phyloP scores from a whole-genome alignment of 2,797 vertebrate genomes.

The Enteromius afrohamiltoni region DNA sequence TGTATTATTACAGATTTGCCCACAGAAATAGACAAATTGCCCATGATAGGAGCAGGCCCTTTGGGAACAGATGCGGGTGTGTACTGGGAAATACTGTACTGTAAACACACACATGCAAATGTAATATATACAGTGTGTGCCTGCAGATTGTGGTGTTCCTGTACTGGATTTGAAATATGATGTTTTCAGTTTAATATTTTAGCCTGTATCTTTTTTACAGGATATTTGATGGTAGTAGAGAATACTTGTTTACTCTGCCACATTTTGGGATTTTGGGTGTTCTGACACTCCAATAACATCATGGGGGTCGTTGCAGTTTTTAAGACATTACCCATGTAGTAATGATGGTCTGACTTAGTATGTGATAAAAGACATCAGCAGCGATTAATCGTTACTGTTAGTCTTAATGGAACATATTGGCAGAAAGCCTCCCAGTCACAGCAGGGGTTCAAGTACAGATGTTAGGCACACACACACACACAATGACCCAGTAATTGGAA shows the following conservation, averaged over 20 bases:
- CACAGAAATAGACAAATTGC: background rate
- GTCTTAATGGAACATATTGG: slow-evolving; percentile 48
- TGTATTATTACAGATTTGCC: background rate
- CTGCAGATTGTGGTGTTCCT: background rate
- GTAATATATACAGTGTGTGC: background rate
- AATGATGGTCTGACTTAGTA: slow-evolving; percentile 21
- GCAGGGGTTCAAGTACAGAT: slow-evolving; percentile 54
- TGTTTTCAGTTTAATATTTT: slow-evolving; percentile 17
- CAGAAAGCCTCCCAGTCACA: slow-evolving; percentile 34
- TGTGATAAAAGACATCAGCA: slow-evolving; percentile 38
- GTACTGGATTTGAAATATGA: background rate
- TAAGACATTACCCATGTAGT: slow-evolving; percentile 19
- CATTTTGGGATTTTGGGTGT: slow-evolving; percentile 13
- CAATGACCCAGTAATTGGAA: slow-evolving; percentile 43
- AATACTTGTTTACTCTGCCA: background rate
- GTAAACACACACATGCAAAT: background rate
- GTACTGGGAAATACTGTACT: background rate
- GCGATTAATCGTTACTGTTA: slow-evolving; percentile 47
- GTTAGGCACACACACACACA: slow-evolving; percentile 34
- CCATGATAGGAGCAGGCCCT: background rate
- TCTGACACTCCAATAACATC: background rate
- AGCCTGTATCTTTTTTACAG: background rate
- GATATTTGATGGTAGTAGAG: background rate
- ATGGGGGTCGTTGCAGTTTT: slow-evolving; percentile 3
- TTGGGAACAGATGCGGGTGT: background rate